Base-by-base conservation (phyloP, 2,888 invertebrate species). In the Nineta flava region DNA sequence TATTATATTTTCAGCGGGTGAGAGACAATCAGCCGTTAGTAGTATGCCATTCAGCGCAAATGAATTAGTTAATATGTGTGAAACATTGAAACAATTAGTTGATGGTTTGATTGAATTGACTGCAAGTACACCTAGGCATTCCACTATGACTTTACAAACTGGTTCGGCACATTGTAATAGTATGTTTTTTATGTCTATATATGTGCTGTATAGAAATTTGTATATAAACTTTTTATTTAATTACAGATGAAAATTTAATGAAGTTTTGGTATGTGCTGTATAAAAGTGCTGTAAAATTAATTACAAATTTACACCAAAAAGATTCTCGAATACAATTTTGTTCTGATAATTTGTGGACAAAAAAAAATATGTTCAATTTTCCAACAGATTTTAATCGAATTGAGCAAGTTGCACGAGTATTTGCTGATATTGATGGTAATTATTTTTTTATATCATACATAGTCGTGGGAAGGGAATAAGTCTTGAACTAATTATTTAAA, bases 101-200 rank as follows among this genome's bases (percentile, higher is more conserved):
- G 69, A 92, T 15, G 91, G 91, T 0, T 71, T 93, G 9, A 84
- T 92, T 9, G 87, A 91, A 61, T 69, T 92, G 46, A 90, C 90
- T 0, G 88, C 86, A 61, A 90, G 90, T 0, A 45, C 35, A 9
- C 49, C 49, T 12, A 49, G 45, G 19, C 21, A 21, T 17, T 21
- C 44, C n/a, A 13, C 26, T 2, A 13, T 44, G 13, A 17, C 44
- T 2, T 44, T 44, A 9, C 44, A 44, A 17, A 21, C 26, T 26
- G 9, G 10, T 10, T n/a, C 44, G 9, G 10, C 26, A 2, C 9
- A n/a, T 42, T 21, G 26, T 12, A 44, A 44, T 12, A 44, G 44
- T 44, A 44, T 9, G 21, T 44, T n/a, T 21, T 15, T 5, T 38
- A n/a, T n/a, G n/a, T n/a, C n/a, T n/a, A n/a, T n/a, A n/a, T n/a